These are phyloP conservation scores for Bombus balteatus DNA, from an alignment of 1,140 invertebrate genomes.

Conservation along the genomic window DNA sequence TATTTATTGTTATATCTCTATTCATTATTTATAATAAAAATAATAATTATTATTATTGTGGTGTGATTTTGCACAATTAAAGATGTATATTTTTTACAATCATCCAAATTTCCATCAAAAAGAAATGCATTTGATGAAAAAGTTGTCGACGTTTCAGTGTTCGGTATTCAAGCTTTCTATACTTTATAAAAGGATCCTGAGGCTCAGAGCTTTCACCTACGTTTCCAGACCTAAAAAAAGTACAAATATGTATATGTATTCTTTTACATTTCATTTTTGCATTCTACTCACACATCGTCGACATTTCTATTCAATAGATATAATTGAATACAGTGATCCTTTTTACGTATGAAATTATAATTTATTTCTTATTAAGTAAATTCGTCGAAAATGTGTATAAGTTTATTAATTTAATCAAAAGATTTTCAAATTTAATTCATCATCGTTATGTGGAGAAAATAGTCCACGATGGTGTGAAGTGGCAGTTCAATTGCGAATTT, in stretches of 20 bases:
- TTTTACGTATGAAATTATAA: conserved; percentile 30
- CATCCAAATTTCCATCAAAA: conserved; percentile 30
- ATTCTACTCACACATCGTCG: background rate
- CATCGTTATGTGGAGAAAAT: conserved; percentile 31
- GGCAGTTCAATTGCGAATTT: conserved; percentile 48
- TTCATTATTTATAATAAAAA: conserved; percentile 21
- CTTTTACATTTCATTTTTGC: background rate
- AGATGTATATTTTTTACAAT: conserved; percentile 30
- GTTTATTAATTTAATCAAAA: conserved; percentile 36
- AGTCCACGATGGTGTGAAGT: conserved; percentile 31
- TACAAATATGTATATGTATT: conserved; percentile 9
- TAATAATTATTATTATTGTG: background rate
- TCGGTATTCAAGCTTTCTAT: background rate
- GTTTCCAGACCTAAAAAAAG: background rate
- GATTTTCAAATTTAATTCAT: conserved; percentile 29
- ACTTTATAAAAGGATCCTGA: background rate
- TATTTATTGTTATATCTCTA: conserved; percentile 1
- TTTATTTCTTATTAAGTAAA: conserved; percentile 37
- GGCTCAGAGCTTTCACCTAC: background rate
- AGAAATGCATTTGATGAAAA: background rate
- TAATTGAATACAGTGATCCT: conserved; percentile 4
- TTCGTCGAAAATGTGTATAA: conserved; percentile 34
- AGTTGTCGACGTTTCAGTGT: background rate
- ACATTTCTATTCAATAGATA: conserved; percentile 13
- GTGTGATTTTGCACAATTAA: background rate